Percentiles rank a stretch among this genome's conserved stretches.
These are phyloP conservation scores for Sturmia bella DNA, from an alignment of 2,888 invertebrate genomes.

Conservation along the genomic window DNA sequence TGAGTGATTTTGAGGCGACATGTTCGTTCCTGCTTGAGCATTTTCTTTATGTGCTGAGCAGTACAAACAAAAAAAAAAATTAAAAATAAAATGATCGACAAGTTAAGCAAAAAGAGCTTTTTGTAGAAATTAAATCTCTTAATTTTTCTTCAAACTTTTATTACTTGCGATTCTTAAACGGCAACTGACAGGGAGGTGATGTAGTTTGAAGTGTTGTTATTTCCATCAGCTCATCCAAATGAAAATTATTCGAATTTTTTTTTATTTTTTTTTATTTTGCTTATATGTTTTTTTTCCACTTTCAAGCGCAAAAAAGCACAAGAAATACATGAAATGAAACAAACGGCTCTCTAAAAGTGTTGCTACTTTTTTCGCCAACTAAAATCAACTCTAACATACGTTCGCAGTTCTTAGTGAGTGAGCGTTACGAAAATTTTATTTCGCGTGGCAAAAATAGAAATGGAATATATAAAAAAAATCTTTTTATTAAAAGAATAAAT, in stretches of 20 bases:
- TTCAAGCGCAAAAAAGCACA: slow-evolving; percentile 37
- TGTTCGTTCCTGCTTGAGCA: slow-evolving; percentile 22
- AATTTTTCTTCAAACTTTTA: slow-evolving; percentile 24
- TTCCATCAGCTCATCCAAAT: slow-evolving; percentile 44
- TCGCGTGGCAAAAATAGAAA: slow-evolving; percentile 62
- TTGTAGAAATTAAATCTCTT: slow-evolving; percentile 56
- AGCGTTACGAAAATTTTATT: slow-evolving; percentile 64
- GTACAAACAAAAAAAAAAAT: slow-evolving; percentile 5
- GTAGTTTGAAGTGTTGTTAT: slow-evolving; percentile 35
- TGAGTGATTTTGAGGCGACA: slow-evolving; percentile 4
- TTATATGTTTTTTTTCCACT: slow-evolving; percentile 23
- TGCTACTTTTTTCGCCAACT: slow-evolving; percentile 64
- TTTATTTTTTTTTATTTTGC: slow-evolving; percentile 20
- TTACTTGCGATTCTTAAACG: slow-evolving; percentile 15
- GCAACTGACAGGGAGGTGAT: slow-evolving; percentile 24
- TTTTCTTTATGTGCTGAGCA: slow-evolving; percentile 45
- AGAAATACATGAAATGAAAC: not conserved
- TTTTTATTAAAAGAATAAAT: slow-evolving; percentile 2
- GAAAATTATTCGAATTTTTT: slow-evolving; percentile 30
- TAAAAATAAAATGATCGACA: slow-evolving; percentile 42
- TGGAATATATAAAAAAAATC: slow-evolving; percentile 30
- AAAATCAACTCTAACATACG: slow-evolving; percentile 64
- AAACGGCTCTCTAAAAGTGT: slow-evolving; percentile 64
- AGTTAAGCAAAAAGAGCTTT: slow-evolving; percentile 43
- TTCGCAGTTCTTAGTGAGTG: slow-evolving; percentile 69